Evolutionary conservation across 2,888 invertebrate species (phyloP).

Genomic region (Erebia palarica): DNA sequence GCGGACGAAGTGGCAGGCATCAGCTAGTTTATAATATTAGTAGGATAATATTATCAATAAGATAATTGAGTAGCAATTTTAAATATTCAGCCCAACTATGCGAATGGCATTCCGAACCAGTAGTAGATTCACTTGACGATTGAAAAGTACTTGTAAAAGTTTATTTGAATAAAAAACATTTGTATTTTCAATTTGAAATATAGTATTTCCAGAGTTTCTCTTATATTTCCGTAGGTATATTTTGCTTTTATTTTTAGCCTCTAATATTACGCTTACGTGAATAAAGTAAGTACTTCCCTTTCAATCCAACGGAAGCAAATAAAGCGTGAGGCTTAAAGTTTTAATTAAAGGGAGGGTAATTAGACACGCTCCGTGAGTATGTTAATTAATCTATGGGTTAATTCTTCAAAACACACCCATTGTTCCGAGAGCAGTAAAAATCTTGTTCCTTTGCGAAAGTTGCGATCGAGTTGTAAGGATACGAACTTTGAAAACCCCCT

Average conservation of each 20-base stretch:
- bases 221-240: neutral
- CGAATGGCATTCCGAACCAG: no score
- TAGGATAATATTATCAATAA: no score
- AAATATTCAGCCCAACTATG: neutral
- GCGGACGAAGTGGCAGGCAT: no score
- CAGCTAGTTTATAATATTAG: no score
- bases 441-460: slow-evolving; percentile 41
- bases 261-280: slow-evolving; percentile 37
- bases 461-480: slow-evolving; percentile 27
- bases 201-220: neutral
- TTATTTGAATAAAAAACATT: no score
- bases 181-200: no score
- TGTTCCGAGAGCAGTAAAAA: slow-evolving; percentile 71
- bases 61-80: neutral
- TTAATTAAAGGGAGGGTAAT: slow-evolving; percentile 77
- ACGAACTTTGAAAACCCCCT: slow-evolving; percentile 20
- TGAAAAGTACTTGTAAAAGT: no score
- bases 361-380: slow-evolving; percentile 74
- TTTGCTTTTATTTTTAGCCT: neutral
- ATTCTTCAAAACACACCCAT: slow-evolving; percentile 75
- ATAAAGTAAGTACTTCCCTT: slow-evolving; percentile 42
- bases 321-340: slow-evolving; percentile 71
- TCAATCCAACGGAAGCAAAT: slow-evolving; percentile 63
- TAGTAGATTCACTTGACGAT: no score
- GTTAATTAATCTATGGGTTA: slow-evolving; percentile 78